Conservation (phyloP, 1,140 invertebrate genomes). For the Sitodiplosis mosellana region DNA sequence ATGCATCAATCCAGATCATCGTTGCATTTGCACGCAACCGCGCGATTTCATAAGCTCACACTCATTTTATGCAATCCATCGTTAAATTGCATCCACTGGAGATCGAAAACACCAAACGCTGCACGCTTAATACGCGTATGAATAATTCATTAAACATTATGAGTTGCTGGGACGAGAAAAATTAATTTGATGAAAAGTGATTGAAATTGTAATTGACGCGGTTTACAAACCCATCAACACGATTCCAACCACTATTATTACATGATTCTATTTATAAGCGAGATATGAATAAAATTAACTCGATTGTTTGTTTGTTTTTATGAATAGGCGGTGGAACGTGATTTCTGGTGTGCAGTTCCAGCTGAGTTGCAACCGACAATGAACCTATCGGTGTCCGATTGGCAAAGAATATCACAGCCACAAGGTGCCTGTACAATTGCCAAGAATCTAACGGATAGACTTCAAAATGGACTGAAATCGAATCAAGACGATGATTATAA, state of each 20-base stretch:
- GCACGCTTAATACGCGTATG: background rate
- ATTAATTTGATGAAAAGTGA: background rate
- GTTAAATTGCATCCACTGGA: too few species aligned
- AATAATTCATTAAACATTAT: constrained; percentile 1
- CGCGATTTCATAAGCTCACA: too few species aligned
- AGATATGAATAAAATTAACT: background rate
- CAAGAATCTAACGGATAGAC: background rate
- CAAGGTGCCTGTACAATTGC: constrained; percentile 26
- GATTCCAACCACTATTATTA: background rate
- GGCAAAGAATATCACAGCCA: constrained; percentile 40
- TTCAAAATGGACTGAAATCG: background rate
- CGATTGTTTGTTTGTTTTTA: background rate
- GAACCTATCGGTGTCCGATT: constrained; percentile 24
- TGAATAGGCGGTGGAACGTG: constrained; percentile 30
- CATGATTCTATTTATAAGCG: background rate
- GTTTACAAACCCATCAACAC: background rate
- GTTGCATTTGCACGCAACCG: too few species aligned
- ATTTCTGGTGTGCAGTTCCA: constrained; percentile 41
- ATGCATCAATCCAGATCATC: too few species aligned
- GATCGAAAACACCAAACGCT: too few species aligned
- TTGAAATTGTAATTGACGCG: background rate
- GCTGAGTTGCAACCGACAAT: constrained; percentile 22
- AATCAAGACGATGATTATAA: background rate
- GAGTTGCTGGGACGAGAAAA: background rate
- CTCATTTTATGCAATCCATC: too few species aligned